These are phyloP conservation scores for Salvelinus namaycush DNA, from an alignment of 2,113 vertebrate genomes.

Conservation along the genomic window DNA sequence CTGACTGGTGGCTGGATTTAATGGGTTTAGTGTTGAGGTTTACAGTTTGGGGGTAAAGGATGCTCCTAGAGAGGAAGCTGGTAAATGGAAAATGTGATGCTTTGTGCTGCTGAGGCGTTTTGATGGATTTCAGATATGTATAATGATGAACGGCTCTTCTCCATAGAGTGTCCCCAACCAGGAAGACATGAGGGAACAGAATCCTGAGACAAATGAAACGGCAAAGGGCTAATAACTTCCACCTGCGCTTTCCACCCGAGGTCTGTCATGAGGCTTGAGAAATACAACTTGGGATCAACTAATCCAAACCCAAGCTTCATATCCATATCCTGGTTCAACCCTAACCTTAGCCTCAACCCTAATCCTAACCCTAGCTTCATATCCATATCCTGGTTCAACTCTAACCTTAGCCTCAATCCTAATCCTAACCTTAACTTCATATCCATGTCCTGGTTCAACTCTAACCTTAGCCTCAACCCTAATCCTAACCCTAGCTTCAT, in stretches of 20 bases:
- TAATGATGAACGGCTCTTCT: not conserved
- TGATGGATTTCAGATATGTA: not conserved
- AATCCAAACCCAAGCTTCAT: too few species aligned
- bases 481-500: too few species aligned
- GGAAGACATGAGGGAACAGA: not conserved
- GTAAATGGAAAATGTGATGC: conserved; percentile 3
- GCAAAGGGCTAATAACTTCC: not conserved
- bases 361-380: too few species aligned
- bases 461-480: too few species aligned
- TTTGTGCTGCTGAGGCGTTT: not conserved
- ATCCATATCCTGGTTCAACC: too few species aligned
- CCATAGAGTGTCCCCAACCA: not conserved
- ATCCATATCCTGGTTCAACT: too few species aligned
- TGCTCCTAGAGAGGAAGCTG: not conserved
- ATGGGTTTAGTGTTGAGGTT: not conserved
- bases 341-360: too few species aligned
- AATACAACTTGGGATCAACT: too few species aligned
- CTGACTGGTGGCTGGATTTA: conserved; percentile 5
- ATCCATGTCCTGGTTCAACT: too few species aligned
- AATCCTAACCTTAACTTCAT: too few species aligned
- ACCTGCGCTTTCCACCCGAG: not conserved
- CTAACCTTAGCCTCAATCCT: too few species aligned
- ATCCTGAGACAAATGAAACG: not conserved
- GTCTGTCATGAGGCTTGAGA: too few species aligned
- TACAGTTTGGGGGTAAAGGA: not conserved